Base-by-base conservation (phyloP, 2,113 vertebrate genomes). In the Embiotoca jacksoni region DNA sequence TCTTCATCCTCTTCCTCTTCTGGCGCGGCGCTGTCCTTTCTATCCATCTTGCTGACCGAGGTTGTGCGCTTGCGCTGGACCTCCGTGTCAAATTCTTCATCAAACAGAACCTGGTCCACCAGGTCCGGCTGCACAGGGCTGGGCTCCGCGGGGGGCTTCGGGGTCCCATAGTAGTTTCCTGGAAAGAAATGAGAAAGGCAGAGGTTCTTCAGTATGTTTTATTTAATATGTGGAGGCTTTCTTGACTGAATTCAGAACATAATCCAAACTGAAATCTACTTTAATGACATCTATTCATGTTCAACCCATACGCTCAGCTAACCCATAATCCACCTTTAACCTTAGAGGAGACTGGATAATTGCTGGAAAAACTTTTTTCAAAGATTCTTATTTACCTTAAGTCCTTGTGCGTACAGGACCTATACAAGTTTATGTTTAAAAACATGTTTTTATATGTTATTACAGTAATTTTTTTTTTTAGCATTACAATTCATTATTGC, bases 161-260 rank as follows among this genome's bases (percentile, higher is more conserved):
- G 98, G 4, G 98, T 99, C 39, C 97, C 98, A 6, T 99, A 99
- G 91, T 98, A 99, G 85, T 99, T 99, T 67, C 98, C 98, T 99
- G 89, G 7, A 62, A 56, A n/a, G 23, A 54, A 8, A 1, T 65
- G 2, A 69, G 10, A 6, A 10, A 52, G 8, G 72, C 0, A 56
- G 10, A 0, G 5, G 35, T 31, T 16, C 3, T n/a, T 60, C 31
- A 68, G 7, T 55, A 52, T 8, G 1, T 23, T 66, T 53, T 3
- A 14, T 9, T 7, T 11, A 0, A 46, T 14, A 47, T 9, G 7
- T 62, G 35, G 16, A 47, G 44, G n/a, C n/a, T 55, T 75, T 57
- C n/a, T 61, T 60, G 47, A 64, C 6, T 44, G 30, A 6, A n/a
- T 72, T 41, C 39, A 41, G 6, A 2, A 41, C 39, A 31, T 36